Base-by-base conservation (phyloP, 2,888 invertebrate genomes). In the Lycia hirtaria region DNA sequence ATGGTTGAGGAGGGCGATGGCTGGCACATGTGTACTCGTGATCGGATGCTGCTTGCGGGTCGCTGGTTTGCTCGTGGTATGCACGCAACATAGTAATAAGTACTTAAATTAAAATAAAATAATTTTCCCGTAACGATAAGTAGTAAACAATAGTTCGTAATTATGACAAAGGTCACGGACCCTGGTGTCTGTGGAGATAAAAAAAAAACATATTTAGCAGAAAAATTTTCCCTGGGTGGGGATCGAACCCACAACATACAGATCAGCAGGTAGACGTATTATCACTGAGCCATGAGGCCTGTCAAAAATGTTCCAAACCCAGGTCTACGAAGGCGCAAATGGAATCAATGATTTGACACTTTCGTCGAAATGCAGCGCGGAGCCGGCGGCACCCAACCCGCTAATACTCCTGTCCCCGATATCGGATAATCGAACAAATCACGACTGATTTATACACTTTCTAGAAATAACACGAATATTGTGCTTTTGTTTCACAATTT, bases 341-440 rank as follows among this genome's bases (percentile, higher is more conserved):
- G 89, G 88, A 90, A 77, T 71, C 77, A 71, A 89, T 92, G 91
- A 92, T 85, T 90, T 77, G 87, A 83, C 88, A 88, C 80, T 87
- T 89, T 90, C 75, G 73, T 71, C 66, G 74, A 74, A 88, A 87
- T 88, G 87, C 88, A 90, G 87, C 88, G 81, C 81, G 82, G 87
- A 88, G 85, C 78, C 76, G 76, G 72, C 77, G 77, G 73, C 71
- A 64, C 54, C 75, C 80, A 77, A 79, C 80, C 56, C 73, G 74
- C 80, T 76, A 79, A 81, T 76, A 77, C 74, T 72, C 72, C 76
- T 74, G 75, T 75, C 73, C 71, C 75, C 74, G 71, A 74, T 69
- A 69, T 67, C 71, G 64, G 71, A 73, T 88, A 88, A 89, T 90
- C 83, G 88, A 85, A 84, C 75, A 81, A 81, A 87, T 86, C 83